phyloP scores from a whole-genome alignment of 2,888 invertebrate species.

The Acanthococcus lagerstroemiae region DNA sequence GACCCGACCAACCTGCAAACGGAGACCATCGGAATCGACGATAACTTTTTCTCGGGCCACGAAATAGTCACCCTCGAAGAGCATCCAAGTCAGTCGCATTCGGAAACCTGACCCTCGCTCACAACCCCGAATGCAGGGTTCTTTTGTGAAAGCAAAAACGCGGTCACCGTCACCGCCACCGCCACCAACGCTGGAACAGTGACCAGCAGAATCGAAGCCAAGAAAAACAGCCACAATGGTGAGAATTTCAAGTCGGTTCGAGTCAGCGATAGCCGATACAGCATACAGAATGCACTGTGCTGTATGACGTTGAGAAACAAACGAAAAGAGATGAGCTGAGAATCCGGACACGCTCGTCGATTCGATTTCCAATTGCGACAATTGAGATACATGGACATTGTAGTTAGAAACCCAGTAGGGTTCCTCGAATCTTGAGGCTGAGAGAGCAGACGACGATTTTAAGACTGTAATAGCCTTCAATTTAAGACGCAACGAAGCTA shows the following conservation, averaged over 20 bases:
- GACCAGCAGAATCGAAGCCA: not conserved
- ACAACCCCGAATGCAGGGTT: not conserved
- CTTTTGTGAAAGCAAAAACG: not conserved
- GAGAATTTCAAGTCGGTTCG: not conserved
- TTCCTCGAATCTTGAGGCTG: too few species aligned
- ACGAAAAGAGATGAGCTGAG: not conserved
- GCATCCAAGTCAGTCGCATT: constrained; percentile 12
- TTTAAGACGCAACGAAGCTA: too few species aligned
- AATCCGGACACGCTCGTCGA: too few species aligned
- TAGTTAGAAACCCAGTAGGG: too few species aligned
- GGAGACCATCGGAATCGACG: not conserved
- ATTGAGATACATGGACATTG: too few species aligned
- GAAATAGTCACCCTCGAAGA: not conserved
- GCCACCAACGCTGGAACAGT: not conserved
- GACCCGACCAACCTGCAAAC: not conserved
- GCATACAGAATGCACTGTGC: not conserved
- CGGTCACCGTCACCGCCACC: not conserved
- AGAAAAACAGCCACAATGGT: not conserved
- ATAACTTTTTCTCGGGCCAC: too few species aligned
- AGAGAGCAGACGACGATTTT: too few species aligned
- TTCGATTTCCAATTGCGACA: too few species aligned
- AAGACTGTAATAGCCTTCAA: too few species aligned
- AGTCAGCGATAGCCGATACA: not conserved
- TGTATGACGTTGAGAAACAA: not conserved
- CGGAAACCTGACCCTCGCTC: not conserved